phyloP scores from a whole-genome alignment of 2,797 vertebrate species.

The Artibeus lituratus region DNA sequence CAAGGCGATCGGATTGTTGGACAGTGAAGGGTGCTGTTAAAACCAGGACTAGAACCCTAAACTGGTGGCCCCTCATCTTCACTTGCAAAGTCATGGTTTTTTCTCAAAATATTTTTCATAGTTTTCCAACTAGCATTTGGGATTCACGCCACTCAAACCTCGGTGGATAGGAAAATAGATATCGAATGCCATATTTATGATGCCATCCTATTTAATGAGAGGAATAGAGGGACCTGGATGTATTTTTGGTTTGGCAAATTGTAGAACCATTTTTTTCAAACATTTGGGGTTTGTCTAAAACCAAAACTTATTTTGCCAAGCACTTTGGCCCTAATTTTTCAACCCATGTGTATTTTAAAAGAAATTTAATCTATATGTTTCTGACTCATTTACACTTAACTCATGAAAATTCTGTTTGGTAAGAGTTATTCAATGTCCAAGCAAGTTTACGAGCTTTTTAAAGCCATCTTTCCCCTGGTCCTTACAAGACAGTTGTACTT shows the following conservation, averaged over 20 bases:
- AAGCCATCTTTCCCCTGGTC: constrained; percentile 24
- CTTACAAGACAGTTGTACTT: constrained; percentile 60
- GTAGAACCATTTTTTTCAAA: constrained; percentile 53
- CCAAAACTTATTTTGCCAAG: constrained; percentile 69
- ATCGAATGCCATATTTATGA: constrained; percentile 41
- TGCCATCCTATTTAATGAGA: constrained; percentile 48
- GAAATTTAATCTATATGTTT: constrained; percentile 76
- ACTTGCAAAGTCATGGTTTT: background rate
- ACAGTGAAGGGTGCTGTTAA: background rate
- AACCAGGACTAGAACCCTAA: constrained; percentile 7
- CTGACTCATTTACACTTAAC: constrained; percentile 77
- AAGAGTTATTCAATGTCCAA: constrained; percentile 53
- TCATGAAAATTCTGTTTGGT: constrained; percentile 72
- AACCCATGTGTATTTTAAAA: constrained; percentile 72
- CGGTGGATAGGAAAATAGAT: constrained; percentile 42
- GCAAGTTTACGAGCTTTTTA: constrained; percentile 60
- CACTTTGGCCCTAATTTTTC: constrained; percentile 73
- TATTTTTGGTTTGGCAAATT: constrained; percentile 71
- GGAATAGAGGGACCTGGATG: constrained; percentile 37
- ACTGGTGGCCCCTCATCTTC: background rate
- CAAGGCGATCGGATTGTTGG: background rate
- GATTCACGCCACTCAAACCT: background rate
- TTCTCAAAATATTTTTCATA: background rate
- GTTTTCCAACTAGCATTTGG: constrained; percentile 24
- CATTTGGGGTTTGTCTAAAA: constrained; percentile 68